Evolutionary conservation across 2,113 vertebrate species (phyloP).

Genomic region (Cryptotis parvus): DNA sequence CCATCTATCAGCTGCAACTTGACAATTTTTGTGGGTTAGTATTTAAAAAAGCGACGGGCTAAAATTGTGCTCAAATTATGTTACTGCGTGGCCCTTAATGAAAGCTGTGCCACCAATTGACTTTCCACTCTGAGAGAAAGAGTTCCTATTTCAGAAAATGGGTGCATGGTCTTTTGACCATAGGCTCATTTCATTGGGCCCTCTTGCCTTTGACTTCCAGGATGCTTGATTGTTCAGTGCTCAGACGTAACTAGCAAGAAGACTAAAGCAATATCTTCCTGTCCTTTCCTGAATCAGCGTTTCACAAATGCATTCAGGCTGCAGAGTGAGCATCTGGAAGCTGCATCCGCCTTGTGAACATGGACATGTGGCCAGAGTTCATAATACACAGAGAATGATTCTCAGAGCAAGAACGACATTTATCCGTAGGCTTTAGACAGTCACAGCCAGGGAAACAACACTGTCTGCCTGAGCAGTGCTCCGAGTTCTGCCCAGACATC

Average conservation of each 20-base stretch:
- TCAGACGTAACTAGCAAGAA: slow-evolving; percentile 16
- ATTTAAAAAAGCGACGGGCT: neutral
- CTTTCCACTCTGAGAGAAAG: neutral
- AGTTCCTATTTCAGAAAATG: too few relatives aligned
- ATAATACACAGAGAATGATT: slow-evolving; percentile 31
- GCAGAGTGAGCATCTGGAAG: slow-evolving; percentile 27
- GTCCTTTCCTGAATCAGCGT: slow-evolving; percentile 10
- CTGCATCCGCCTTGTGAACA: slow-evolving; percentile 33
- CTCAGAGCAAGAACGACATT: slow-evolving; percentile 19
- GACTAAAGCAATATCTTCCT: slow-evolving; percentile 32
- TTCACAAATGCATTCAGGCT: slow-evolving; percentile 33
- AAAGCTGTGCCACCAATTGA: neutral
- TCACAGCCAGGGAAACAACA: slow-evolving; percentile 25
- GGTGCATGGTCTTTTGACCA: too few relatives aligned
- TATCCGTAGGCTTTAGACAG: neutral
- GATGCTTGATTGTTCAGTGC: neutral
- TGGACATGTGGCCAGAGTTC: slow-evolving; percentile 7
- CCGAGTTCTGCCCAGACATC: neutral
- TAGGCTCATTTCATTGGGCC: neutral
- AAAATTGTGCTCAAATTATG: neutral
- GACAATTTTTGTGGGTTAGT: neutral
- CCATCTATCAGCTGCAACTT: too few relatives aligned
- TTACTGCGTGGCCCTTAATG: neutral
- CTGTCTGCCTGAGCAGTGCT: neutral
- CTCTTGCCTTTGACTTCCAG: neutral